A percentile compares a stretch with the other conserved stretches of the same genome.
These are phyloP conservation scores for Prorops nasuta DNA, from an alignment of 1,140 invertebrate species.

Conservation along the genomic window DNA sequence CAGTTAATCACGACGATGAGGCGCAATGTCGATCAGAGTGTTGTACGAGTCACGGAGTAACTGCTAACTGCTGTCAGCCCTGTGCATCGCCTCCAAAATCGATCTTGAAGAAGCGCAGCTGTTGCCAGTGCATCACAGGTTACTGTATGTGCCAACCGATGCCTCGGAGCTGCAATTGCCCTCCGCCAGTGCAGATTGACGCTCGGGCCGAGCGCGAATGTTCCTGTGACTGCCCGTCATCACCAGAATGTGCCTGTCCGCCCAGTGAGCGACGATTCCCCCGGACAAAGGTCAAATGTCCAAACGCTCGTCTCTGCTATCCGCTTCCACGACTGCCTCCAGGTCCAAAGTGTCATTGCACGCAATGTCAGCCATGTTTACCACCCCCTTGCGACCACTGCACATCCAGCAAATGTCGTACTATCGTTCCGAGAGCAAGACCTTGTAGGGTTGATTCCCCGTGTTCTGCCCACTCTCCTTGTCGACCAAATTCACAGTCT, in stretches of 20 bases:
- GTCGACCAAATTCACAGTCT: constrained; percentile 11
- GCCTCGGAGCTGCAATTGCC: constrained; percentile 34
- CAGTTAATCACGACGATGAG: too few species aligned
- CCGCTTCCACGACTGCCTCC: constrained; percentile 12
- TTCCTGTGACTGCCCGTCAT: constrained; percentile 29
- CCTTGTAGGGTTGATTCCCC: too few species aligned
- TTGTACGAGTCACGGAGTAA: too few species aligned
- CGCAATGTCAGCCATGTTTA: constrained; percentile 10
- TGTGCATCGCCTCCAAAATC: constrained; percentile 12
- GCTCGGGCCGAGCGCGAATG: constrained; percentile 27
- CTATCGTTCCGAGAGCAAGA: not conserved
- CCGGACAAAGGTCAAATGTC: constrained; percentile 21
- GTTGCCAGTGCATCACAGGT: constrained; percentile 11
- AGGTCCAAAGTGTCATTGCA: constrained; percentile 14
- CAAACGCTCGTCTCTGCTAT: constrained; percentile 25
- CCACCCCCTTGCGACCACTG: constrained; percentile 22
- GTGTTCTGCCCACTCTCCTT: constrained; percentile 5
- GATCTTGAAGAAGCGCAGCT: constrained; percentile 25
- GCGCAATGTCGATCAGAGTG: too few species aligned
- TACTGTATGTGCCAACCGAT: constrained; percentile 34
- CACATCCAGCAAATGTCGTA: constrained; percentile 16
- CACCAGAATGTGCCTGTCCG: constrained; percentile 34
- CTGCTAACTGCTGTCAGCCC: constrained; percentile 1
- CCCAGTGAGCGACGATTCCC: constrained; percentile 35
- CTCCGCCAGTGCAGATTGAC: constrained; percentile 32